Evolutionary conservation across 2,113 vertebrate genomes (phyloP), one percentile per base, ranked within the genome.

Genomic region (Spea bombifrons): DNA sequence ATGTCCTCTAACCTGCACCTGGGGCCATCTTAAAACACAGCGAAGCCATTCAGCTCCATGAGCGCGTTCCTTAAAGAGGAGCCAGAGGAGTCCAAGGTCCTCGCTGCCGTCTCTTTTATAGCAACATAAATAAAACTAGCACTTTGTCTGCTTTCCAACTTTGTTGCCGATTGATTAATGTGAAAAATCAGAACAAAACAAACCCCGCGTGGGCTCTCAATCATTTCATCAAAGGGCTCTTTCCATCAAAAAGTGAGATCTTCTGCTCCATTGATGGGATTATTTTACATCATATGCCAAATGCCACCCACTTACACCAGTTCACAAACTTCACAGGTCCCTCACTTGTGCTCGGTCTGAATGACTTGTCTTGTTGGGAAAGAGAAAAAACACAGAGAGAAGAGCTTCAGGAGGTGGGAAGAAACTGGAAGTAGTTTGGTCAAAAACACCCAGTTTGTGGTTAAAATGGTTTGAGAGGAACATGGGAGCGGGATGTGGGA

Each of bases 141-240:
- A 77, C 75, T 77, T 77, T 69, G 67, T 77, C 59, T 44, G 66
- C 75, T 63, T 70, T 69, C 66, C 53, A 70, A 46, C 66, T 10
- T 5, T 65, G 57, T 63, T 57, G 49, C 2, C 55, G 15, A 30
- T 12, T 47, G 50, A 81, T 66, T 49, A 73, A 79, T 79, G 76
- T 47, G 48, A 49, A 53, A 45, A 30, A 2, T 53, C 69, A 72
- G 7, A 10, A 43, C 12, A 79, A n/a, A 65, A 10, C 63, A 73
- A 53, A 49, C 10, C 46, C 43, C 17, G 30, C 44, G 47, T 9
- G 7, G 66, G 44, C 48, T 53, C 52, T 17, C 8, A 52, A 30
- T 30, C 30, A 30, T 30, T 30, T 30, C 75, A 69, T 76, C 75
- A 76, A 76, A 76, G 66, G 5, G 50, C 66, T 66, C 3, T 50